Base-by-base conservation (phyloP, 2,888 invertebrate species). In the Agrotis clavis region DNA sequence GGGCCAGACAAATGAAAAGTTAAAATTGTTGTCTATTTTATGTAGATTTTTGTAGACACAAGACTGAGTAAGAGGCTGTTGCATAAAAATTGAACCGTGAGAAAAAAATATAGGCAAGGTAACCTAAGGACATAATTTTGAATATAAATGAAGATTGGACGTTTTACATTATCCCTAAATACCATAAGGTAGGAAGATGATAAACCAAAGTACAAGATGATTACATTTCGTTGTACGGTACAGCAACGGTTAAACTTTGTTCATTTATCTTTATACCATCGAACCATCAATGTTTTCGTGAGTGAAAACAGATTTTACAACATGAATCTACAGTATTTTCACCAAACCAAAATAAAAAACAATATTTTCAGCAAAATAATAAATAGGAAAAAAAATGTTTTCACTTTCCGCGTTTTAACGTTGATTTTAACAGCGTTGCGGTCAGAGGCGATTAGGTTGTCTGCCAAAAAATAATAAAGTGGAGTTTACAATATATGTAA, bases 351-450 rank as follows among this genome's bases (percentile, higher is more conserved):
- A 60, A 25, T 41, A 13, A 56, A 67, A 60, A 41, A 41, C 11
- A 56, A 67, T 45, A 64, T 61, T 66, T 57, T 30, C 64, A 48
- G 18, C 19, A 61, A 53, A 59, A 70, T 67, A 57, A 66, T 30
- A 57, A 66, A 62, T 71, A 79, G 13, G 7, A 48, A 70, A n/a
- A 54, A 71, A 68, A 67, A 69, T 3, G 45, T 66, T 74, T 83
- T 81, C 65, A 59, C 71, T 74, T 70, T 77, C 62, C 74, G 54
- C 51, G 72, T 68, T 81, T 71, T 70, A 82, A 70, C 56, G 64
- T 72, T 68, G 72, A 81, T 74, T 83, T 77, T 77, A 81, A 72
- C 59, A 83, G 71, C 74, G 64, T 63, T 68, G 81, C 54, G 84
- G 84, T 83, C 77, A 81, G 66, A 60, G 47, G 65, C 71, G 78